Conservation (phyloP, 1,140 invertebrate species). For the Mylabris phalerata region DNA sequence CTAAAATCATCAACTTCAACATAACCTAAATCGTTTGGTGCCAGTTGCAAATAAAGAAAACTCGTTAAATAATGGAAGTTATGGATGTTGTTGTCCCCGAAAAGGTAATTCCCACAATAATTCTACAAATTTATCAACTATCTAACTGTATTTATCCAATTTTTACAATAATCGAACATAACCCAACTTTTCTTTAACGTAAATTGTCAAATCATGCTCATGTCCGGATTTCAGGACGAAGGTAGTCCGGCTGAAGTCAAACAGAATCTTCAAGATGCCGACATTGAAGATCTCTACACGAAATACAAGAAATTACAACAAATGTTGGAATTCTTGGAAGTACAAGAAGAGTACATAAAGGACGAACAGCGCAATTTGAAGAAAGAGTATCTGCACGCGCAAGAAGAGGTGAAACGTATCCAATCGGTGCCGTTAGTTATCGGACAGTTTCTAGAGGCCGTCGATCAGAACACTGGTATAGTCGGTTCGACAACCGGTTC, state of each 20-base stretch:
- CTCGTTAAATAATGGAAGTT: constrained; percentile 54
- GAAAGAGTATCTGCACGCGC: constrained; percentile 88
- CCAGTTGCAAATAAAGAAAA: neutral
- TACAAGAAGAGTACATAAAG: constrained; percentile 92
- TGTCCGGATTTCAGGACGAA: constrained; percentile 48
- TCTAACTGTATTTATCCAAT: neutral
- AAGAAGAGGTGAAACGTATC: constrained; percentile 89
- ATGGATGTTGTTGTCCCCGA: constrained; percentile 63
- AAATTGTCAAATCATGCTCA: neutral
- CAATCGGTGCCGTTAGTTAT: constrained; percentile 90
- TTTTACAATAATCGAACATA: neutral
- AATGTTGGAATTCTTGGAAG: constrained; percentile 84
- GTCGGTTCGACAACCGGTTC: constrained; percentile 65
- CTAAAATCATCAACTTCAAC: constrained; percentile 24
- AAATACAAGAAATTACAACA: constrained; percentile 93
- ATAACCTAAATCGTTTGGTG: constrained; percentile 1
- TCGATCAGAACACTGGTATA: constrained; percentile 90
- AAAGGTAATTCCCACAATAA: constrained; percentile 48
- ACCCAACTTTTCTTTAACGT: neutral
- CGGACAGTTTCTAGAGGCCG: constrained; percentile 88
- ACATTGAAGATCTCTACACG: constrained; percentile 87
- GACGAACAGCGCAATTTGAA: constrained; percentile 90
- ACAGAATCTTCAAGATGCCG: constrained; percentile 64
- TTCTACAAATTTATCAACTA: neutral
- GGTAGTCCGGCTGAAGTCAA: constrained; percentile 50